A percentile compares a stretch with the other conserved stretches of the same genome.
These are phyloP conservation scores for Probaryconus sp. DNA, from an alignment of 1,140 invertebrate species.

Conservation along the genomic window DNA sequence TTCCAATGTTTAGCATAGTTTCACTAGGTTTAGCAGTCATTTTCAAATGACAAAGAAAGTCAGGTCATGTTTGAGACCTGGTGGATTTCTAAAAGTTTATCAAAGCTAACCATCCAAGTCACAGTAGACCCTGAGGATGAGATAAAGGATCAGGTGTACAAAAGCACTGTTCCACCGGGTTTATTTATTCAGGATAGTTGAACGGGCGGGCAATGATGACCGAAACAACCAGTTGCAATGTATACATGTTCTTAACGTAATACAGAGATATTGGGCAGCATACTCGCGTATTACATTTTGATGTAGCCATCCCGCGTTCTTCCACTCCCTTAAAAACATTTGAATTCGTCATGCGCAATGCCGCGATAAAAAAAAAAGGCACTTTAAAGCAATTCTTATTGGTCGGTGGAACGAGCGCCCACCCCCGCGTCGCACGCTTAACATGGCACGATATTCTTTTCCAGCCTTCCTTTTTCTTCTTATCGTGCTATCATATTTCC, in stretches of 20 bases:
- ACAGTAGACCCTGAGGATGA: too few relatives aligned
- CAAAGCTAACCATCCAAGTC: too few relatives aligned
- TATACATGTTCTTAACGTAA: conserved; percentile 4
- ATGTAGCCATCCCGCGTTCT: conserved; percentile 10
- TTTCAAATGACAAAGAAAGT: too few relatives aligned
- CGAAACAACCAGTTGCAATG: too few relatives aligned
- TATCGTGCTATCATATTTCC: conserved; percentile 77
- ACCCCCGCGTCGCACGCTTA: conserved; percentile 52
- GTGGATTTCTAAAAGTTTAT: too few relatives aligned
- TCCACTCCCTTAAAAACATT: conserved; percentile 65
- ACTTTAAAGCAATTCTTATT: conserved; percentile 76
- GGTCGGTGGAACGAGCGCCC: conserved; percentile 66
- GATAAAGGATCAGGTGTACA: too few relatives aligned
- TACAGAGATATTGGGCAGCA: conserved; percentile 9
- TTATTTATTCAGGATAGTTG: too few relatives aligned
- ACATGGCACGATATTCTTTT: conserved; percentile 56
- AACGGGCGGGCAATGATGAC: too few relatives aligned
- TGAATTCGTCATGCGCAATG: conserved; percentile 76
- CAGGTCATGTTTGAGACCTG: too few relatives aligned
- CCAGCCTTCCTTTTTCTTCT: conserved; percentile 63
- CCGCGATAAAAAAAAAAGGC: conserved; percentile 63
- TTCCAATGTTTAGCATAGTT: too few relatives aligned
- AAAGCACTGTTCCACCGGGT: too few relatives aligned
- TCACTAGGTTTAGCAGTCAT: too few relatives aligned
- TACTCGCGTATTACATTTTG: conserved; percentile 29